These are phyloP conservation scores for Notechis scutatus DNA, from an alignment of 2,113 vertebrate species.

Conservation along the genomic window DNA sequence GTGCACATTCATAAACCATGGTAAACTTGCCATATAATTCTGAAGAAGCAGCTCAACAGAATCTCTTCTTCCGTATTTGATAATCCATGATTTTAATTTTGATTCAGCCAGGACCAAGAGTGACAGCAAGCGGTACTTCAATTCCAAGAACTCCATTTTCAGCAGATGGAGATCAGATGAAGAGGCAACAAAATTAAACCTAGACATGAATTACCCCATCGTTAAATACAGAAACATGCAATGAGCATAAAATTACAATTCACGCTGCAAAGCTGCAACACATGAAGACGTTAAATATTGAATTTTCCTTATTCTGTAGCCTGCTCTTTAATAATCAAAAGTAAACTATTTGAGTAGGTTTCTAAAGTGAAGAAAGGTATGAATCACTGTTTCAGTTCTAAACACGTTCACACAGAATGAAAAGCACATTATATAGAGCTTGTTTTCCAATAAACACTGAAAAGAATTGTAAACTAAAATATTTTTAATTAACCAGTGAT, in stretches of 20 bases:
- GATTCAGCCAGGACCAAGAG: constrained; percentile 93
- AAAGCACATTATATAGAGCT: not conserved
- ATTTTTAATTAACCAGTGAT: not conserved
- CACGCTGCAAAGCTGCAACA: constrained; percentile 4
- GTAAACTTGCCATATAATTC: constrained; percentile 85
- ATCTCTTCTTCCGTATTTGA: constrained; percentile 94
- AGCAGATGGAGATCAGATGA: constrained; percentile 90
- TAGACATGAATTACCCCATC: constrained; percentile 65
- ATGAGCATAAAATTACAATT: constrained; percentile 42
- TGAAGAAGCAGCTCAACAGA: constrained; percentile 91
- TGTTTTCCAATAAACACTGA: not conserved
- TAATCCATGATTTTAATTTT: constrained; percentile 97
- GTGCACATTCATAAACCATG: not conserved
- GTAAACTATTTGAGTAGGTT: constrained; percentile 27
- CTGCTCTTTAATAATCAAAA: constrained; percentile 2
- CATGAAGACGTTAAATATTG: constrained; percentile 33
- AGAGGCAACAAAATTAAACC: constrained; percentile 92
- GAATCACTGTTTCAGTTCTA: not conserved
- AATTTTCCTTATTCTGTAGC: constrained; percentile 18
- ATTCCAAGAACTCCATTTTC: constrained; percentile 96
- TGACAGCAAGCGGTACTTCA: constrained; percentile 93
- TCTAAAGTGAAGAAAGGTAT: constrained; percentile 40
- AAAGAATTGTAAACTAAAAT: not conserved
- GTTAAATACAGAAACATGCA: constrained; percentile 44
- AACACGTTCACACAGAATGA: not conserved